These are phyloP conservation scores for Ceriagrion tenellum DNA, from an alignment of 2,888 invertebrate genomes.

Conservation along the genomic window DNA sequence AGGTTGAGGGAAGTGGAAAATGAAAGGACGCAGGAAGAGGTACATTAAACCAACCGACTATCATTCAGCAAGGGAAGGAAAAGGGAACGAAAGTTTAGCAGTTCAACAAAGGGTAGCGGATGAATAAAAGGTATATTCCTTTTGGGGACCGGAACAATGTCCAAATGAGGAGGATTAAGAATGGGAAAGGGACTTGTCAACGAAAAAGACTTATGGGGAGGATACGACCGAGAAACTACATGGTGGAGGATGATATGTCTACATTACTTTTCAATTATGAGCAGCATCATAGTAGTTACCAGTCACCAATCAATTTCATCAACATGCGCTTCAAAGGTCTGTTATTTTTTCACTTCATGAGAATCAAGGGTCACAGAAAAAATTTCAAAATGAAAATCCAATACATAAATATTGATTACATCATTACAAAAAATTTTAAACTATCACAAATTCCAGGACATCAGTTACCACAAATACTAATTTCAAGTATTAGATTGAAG, in stretches of 20 bases:
- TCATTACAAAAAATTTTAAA: no score
- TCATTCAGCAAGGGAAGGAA: not conserved
- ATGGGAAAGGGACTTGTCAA: not conserved
- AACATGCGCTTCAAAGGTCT: no score
- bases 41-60: conserved; percentile 7
- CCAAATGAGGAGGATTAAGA: not conserved
- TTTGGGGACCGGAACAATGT: not conserved
- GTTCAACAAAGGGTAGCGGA: not conserved
- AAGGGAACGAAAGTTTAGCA: not conserved
- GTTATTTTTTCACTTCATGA: no score
- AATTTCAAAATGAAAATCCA: no score
- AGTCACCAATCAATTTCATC: no score
- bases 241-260: not conserved
- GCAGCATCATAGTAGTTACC: not conserved
- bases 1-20: not conserved
- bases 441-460: no score
- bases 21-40: conserved; percentile 10
- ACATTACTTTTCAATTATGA: not conserved
- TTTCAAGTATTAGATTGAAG: no score
- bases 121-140: not conserved
- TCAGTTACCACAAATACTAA: no score
- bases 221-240: not conserved
- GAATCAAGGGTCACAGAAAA: no score
- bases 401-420: no score
- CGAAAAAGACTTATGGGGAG: not conserved